Base-by-base conservation (phyloP, 2,888 invertebrate species). In the Euphydryas editha region DNA sequence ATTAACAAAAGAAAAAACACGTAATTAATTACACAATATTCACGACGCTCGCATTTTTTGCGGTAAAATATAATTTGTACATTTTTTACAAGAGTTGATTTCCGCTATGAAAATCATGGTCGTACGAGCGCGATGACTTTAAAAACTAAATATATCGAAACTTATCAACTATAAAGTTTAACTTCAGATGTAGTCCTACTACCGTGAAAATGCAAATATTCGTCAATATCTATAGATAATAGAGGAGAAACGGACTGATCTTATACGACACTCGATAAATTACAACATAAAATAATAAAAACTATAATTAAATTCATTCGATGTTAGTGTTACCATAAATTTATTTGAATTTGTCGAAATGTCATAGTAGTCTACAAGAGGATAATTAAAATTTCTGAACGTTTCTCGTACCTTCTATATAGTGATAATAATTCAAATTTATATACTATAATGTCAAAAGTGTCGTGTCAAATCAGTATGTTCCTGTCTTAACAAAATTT, bases 1-100 rank as follows among this genome's bases (percentile, higher is more conserved):
- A 92, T 92, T 92, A 88, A 90, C 83, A 90, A 87, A 88, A 88
- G 78, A 86, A 85, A 80, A 69, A 66, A 63, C 80, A 81, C 78
- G 77, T 78, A 71, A 76, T n/a, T n/a, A n/a, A n/a, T 81, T 81
- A 84, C 72, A 76, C 73, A 68, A 71, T 24, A 21, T 62, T 72
- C 78, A 76, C 64, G 75, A 78, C 76, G 75, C 78, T 77, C 81
- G 80, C 80, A 44, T n/a, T 78, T 76, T 72, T 75, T 77, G 73
- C 17, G 49, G 39, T 54, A 42, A 57, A 56, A 72, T 76, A 55
- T 36, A 49, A 49, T 59, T 58, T 63, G 59, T 62, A 62, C 59
- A 67, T 21, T 54, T 59, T 36, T 59, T 18, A 20, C 17, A 55
- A 65, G 37, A 51, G 21, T 51, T 36, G 36, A 36, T 17, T 17